A percentile compares a stretch with the other conserved stretches of the same genome.
phyloP scores from a whole-genome alignment of 2,797 vertebrate genomes.

The Lateolabrax maculatus region DNA sequence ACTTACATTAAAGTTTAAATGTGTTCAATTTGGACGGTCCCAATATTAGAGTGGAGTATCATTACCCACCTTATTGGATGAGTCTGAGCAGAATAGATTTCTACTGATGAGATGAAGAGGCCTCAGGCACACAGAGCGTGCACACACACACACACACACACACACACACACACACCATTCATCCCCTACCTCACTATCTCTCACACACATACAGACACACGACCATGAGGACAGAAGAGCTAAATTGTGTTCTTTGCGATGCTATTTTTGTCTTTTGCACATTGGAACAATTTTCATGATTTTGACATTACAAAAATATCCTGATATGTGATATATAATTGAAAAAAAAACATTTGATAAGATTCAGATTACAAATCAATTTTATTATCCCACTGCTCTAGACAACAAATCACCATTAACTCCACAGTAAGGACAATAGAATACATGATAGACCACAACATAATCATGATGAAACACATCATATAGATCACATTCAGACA shows the following conservation, averaged over 20 bases:
- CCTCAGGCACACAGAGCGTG: conserved; percentile 58
- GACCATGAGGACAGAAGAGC: conserved; percentile 22
- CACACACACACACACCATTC: conserved; percentile 20
- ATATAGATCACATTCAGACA: too few species aligned
- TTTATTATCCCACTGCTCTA: too few species aligned
- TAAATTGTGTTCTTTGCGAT: conserved; percentile 25
- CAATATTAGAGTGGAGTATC: conserved; percentile 82
- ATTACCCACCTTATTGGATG: conserved; percentile 82
- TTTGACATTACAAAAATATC: neutral
- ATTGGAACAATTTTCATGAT: neutral
- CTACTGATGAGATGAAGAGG: conserved; percentile 81
- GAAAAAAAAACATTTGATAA: neutral
- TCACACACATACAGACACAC: conserved; percentile 29
- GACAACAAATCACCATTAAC: too few species aligned
- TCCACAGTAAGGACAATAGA: too few species aligned
- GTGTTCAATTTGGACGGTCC: conserved; percentile 80
- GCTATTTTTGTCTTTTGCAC: conserved; percentile 10
- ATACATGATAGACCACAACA: too few species aligned
- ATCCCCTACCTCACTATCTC: neutral
- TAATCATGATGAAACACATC: too few species aligned
- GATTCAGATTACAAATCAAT: neutral
- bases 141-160: conserved; percentile 43
- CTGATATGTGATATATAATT: neutral
- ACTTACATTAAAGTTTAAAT: conserved; percentile 84
- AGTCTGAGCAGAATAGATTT: conserved; percentile 81